Evolutionary conservation across 2,113 vertebrate species (phyloP).

Genomic region (Chaetodon auriga): DNA sequence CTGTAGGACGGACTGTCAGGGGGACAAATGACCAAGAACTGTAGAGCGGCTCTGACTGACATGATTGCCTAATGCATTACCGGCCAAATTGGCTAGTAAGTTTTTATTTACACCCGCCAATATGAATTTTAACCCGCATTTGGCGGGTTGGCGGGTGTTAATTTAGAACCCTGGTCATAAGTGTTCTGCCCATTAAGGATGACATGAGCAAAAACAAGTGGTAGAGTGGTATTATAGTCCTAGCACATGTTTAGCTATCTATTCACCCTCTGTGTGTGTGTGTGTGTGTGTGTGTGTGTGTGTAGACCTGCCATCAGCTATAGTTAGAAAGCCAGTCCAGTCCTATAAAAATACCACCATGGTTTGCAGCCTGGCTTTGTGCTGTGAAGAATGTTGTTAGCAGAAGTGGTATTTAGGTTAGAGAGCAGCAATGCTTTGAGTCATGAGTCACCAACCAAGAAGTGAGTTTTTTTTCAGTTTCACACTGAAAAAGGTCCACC

Average conservation of each 20-base stretch:
- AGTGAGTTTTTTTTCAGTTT: slow-evolving; percentile 7
- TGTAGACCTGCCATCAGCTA: slow-evolving; percentile 28
- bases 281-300: not conserved
- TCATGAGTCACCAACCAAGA: not conserved
- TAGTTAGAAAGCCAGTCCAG: slow-evolving; percentile 30
- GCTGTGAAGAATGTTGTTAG: not conserved
- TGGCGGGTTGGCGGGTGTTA: no score
- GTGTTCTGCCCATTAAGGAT: not conserved
- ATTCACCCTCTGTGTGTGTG: no score
- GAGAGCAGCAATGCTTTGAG: slow-evolving; percentile 26
- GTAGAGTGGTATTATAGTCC: not conserved
- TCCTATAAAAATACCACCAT: slow-evolving; percentile 10
- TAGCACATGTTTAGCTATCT: no score
- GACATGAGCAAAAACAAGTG: not conserved
- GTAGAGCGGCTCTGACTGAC: no score
- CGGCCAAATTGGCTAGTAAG: no score
- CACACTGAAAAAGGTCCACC: not conserved
- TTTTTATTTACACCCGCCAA: no score
- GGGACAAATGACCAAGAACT: no score
- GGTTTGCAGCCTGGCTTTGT: slow-evolving; percentile 24
- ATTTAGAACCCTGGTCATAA: no score
- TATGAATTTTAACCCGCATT: no score
- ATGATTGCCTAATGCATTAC: no score
- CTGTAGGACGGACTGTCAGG: no score
- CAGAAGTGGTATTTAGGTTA: slow-evolving; percentile 62